phyloP scores from a whole-genome alignment of 2,888 invertebrate genomes.

The Drepanosiphum platanoidis region DNA sequence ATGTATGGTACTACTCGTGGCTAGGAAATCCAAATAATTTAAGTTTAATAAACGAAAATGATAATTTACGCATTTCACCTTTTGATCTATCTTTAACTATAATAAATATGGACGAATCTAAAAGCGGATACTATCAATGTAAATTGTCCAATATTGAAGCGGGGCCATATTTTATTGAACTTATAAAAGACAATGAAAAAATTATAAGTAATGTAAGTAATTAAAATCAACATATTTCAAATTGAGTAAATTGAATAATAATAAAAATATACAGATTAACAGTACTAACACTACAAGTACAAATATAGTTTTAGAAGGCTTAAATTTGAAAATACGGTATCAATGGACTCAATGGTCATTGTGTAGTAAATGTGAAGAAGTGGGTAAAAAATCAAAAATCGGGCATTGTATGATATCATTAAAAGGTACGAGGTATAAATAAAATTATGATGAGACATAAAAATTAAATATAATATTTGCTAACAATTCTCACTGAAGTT shows the following conservation, averaged over 20 bases:
- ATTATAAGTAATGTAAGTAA: slow-evolving; percentile 67
- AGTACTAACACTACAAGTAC: background rate
- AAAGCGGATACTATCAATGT: slow-evolving; percentile 73
- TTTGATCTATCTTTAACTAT: slow-evolving; percentile 70
- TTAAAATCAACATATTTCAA: background rate
- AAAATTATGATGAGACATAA: background rate
- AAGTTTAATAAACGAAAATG: slow-evolving; percentile 67
- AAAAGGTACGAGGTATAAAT: slow-evolving; percentile 13
- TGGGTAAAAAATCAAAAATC: slow-evolving; percentile 72
- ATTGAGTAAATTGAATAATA: background rate
- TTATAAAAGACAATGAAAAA: slow-evolving; percentile 69
- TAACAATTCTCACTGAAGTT: background rate
- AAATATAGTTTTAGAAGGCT: slow-evolving; percentile 17
- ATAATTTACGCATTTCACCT: slow-evolving; percentile 68
- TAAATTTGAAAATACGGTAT: slow-evolving; percentile 57
- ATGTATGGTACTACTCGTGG: slow-evolving; percentile 69
- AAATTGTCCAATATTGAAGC: slow-evolving; percentile 68
- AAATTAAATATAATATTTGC: no score
- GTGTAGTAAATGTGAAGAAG: slow-evolving; percentile 73
- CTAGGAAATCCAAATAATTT: slow-evolving; percentile 65
- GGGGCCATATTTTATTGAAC: slow-evolving; percentile 70
- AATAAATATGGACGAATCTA: slow-evolving; percentile 69
- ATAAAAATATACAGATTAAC: slow-evolving; percentile 13
- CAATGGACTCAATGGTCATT: slow-evolving; percentile 75
- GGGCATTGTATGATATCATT: slow-evolving; percentile 71